Base-by-base conservation (phyloP, 2,113 vertebrate species). In the Pteropus alecto region DNA sequence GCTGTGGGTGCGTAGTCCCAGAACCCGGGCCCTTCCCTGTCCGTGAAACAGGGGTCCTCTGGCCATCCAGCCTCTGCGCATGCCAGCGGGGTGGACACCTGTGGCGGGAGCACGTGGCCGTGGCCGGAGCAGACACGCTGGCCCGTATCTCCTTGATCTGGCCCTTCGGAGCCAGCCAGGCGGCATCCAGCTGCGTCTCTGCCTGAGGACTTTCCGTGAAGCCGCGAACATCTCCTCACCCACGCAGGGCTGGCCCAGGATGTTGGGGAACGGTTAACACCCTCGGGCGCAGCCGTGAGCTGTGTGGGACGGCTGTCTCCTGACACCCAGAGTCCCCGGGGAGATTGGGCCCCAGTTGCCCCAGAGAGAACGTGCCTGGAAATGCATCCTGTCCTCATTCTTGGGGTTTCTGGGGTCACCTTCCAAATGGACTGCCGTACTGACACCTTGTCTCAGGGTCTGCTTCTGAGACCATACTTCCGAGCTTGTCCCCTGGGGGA, bases 61-160 rank as follows among this genome's bases (percentile, higher is more conserved):
- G 7, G 35, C 70, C 46, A 1, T 5, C 22, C 0, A 1, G 8
- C 3, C 0, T 0, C 19, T 5, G 3, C 12, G 0, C 0, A 1
- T 6, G 43, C 33, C 16, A 0, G 43, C 0, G 3, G 33, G 30
- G 30, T 0, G 7, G n/a, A 65, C 30, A 61, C 19, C 19, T 33
- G 10, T 0, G 2, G 7, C 61, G 21, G 56, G 35, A 46, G 2
- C 35, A 51, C 3, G 74, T 43, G 0, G 12, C 48, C 19, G 0
- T 0, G 5, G 33, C 5, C 1, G 30, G 6, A 9, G 4, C 83
- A 67, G 76, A 67, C 1, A 13, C 1, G 5, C 24, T 0, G 35
- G 68, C 18, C 48, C 35, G 9, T 22, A 1, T 6, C 24, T 18
- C 46, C 46, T 12, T 2, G 70, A 5, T 5, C 77, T 19, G 0